Conservation (phyloP, 2,113 vertebrate species). For the Proteles cristata region DNA sequence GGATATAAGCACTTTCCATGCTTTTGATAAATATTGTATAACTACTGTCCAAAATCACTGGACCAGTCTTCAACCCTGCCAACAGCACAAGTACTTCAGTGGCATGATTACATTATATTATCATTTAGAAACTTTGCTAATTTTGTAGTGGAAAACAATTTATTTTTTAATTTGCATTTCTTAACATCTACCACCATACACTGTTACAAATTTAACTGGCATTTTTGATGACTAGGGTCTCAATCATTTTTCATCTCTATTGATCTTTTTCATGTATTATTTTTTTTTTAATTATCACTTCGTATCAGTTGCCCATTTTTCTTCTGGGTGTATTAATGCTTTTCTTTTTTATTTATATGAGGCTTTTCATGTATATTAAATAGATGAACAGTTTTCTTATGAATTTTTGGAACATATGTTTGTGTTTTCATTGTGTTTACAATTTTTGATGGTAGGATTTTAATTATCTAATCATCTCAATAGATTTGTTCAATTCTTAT, state of each 20-base stretch:
- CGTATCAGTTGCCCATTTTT: constrained; percentile 3
- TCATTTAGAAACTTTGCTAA: neutral
- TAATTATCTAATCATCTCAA: constrained; percentile 40
- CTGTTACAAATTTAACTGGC: neutral
- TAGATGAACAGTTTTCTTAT: constrained; percentile 11
- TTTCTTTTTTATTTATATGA: constrained; percentile 40
- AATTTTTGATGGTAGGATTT: constrained; percentile 42
- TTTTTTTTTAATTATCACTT: constrained; percentile 38
- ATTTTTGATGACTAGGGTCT: neutral
- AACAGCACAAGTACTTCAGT: neutral
- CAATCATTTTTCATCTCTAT: neutral
- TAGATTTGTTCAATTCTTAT: constrained; percentile 14
- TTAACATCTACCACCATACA: neutral
- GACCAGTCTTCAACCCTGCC: neutral
- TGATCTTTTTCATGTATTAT: neutral
- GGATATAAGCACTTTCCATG: neutral
- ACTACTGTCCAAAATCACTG: neutral
- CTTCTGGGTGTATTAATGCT: neutral
- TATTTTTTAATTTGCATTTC: constrained; percentile 57
- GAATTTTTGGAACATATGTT: constrained; percentile 15
- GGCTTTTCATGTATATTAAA: constrained; percentile 24
- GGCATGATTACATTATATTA: neutral
- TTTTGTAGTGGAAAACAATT: constrained; percentile 34
- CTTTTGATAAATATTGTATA: neutral
- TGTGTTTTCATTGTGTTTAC: constrained; percentile 38